A percentile compares a stretch with the other conserved stretches of the same genome.
Conservation (phyloP, 2,113 vertebrate genomes). For the Hassar affinis region DNA sequence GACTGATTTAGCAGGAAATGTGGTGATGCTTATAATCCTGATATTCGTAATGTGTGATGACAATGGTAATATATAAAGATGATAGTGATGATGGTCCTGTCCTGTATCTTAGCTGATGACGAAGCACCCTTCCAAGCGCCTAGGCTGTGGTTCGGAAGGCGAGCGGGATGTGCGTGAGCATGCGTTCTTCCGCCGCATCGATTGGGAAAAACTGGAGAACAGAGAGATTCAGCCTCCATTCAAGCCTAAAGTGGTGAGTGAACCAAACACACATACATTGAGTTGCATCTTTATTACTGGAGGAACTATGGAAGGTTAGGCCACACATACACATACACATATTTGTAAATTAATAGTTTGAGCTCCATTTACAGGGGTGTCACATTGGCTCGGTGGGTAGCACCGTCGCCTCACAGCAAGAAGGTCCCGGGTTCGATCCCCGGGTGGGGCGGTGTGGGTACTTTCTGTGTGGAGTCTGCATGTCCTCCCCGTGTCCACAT, state of each 20-base stretch:
- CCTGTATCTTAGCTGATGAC: constrained; percentile 83
- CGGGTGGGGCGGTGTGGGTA: too few relatives aligned
- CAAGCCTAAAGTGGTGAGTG: constrained; percentile 96
- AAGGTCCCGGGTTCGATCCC: too few relatives aligned
- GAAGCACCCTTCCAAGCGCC: constrained; percentile 91
- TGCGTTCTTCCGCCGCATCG: constrained; percentile 94
- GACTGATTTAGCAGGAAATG: not conserved
- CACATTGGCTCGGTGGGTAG: too few relatives aligned
- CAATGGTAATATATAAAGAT: not conserved
- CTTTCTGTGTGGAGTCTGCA: too few relatives aligned
- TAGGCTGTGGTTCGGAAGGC: constrained; percentile 88
- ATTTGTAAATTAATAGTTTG: not conserved
- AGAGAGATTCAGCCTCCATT: constrained; percentile 94
- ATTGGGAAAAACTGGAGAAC: constrained; percentile 91
- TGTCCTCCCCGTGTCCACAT: too few relatives aligned
- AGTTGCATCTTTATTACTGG: not conserved
- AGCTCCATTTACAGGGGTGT: not conserved
- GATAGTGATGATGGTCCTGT: constrained; percentile 2
- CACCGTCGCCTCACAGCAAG: too few relatives aligned
- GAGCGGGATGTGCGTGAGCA: constrained; percentile 91
- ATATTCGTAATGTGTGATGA: not conserved
- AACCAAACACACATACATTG: constrained; percentile 1
- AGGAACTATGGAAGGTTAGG: not conserved
- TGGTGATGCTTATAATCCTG: not conserved
- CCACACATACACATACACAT: not conserved